phyloP scores from a whole-genome alignment of 2,888 invertebrate genomes.

The Oeneis ivallda region DNA sequence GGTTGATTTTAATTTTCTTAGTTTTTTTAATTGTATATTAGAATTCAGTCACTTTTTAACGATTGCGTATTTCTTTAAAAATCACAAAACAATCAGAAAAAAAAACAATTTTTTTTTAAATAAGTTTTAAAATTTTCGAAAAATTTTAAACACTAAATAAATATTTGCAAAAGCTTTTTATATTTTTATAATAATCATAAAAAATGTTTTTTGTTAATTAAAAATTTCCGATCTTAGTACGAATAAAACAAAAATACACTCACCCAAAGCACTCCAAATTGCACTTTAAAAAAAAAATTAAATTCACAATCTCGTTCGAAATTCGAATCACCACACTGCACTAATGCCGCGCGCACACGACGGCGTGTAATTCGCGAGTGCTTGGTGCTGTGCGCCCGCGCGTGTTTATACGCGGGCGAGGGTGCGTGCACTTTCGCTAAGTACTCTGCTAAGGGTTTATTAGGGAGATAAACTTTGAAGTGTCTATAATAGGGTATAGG shows the following conservation, averaged over 20 bases:
- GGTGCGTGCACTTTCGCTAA: constrained; percentile 73
- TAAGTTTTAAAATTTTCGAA: too few relatives aligned
- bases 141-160: too few relatives aligned
- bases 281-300: constrained; percentile 24
- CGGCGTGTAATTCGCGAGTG: constrained; percentile 63
- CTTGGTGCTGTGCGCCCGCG: constrained; percentile 53
- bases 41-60: too few relatives aligned
- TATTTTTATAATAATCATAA: too few relatives aligned
- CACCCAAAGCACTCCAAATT: constrained; percentile 17
- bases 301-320: constrained; percentile 28
- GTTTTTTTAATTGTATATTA: too few relatives aligned
- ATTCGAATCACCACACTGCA: constrained; percentile 35
- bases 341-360: constrained; percentile 52
- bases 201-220: not conserved
- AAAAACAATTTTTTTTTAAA: too few relatives aligned
- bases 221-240: not conserved
- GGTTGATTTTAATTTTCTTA: too few relatives aligned
- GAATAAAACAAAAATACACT: constrained; percentile 21
- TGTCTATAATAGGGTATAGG: not conserved
- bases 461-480: constrained; percentile 32
- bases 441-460: constrained; percentile 36
- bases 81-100: too few relatives aligned
- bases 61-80: too few relatives aligned
- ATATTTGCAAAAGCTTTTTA: too few relatives aligned
- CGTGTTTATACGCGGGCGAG: constrained; percentile 65